A percentile compares a stretch with the other conserved stretches of the same genome.
phyloP scores from a whole-genome alignment of 2,797 vertebrate genomes.

The Morus bassanus region DNA sequence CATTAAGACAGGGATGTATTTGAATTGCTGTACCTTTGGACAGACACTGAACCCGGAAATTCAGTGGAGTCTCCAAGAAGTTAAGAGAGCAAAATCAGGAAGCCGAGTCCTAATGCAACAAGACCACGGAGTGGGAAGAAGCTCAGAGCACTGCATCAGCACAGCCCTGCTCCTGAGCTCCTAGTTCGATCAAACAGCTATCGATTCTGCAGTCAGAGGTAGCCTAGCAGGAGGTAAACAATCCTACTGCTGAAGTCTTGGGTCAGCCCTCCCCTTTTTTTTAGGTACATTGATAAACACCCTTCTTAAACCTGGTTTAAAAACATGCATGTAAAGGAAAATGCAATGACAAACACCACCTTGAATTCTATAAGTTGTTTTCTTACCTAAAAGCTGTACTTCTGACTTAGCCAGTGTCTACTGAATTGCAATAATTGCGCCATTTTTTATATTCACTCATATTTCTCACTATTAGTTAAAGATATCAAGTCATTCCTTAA shows the following conservation, averaged over 20 bases:
- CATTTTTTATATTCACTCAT: neutral
- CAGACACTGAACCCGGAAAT: neutral
- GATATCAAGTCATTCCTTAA: neutral
- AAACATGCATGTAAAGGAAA: neutral
- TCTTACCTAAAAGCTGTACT: neutral
- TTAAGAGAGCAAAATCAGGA: neutral
- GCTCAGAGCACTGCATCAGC: fast-evolving
- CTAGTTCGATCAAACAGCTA: neutral
- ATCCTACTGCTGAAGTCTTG: neutral
- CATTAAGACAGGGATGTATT: neutral
- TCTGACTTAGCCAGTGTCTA: neutral
- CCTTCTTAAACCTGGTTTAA: neutral
- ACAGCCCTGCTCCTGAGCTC: neutral
- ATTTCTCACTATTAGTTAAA: neutral
- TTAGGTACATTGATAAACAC: neutral
- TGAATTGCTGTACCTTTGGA: neutral
- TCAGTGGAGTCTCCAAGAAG: neutral
- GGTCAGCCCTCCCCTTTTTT: neutral
- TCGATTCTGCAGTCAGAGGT: neutral
- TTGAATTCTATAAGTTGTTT: neutral
- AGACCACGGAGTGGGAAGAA: neutral
- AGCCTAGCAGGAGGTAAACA: neutral
- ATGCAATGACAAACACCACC: neutral
- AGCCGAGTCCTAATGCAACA: neutral
- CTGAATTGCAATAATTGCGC: neutral